Evolutionary conservation across 2,888 invertebrate genomes (phyloP).

Genomic region (Ceriagrion tenellum): DNA sequence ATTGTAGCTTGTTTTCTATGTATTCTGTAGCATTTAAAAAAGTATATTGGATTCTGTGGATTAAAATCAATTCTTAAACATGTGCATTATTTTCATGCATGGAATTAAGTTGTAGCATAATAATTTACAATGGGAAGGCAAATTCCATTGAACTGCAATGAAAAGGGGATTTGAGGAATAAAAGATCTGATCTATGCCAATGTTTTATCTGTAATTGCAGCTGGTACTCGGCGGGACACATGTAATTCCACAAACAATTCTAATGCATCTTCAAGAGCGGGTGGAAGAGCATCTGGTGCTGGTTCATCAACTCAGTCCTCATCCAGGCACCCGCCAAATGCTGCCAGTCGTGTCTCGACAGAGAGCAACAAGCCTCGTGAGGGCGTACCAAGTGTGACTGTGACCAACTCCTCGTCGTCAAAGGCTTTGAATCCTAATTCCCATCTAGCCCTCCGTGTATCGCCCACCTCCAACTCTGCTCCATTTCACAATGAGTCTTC

Average conservation of each 20-base stretch:
- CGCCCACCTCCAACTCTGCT: slow-evolving; percentile 36
- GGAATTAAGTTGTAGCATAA: too few relatives aligned
- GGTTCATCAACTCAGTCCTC: neutral
- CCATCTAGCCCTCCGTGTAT: slow-evolving; percentile 22
- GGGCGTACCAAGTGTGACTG: neutral
- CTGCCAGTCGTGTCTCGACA: neutral
- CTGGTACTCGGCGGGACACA: slow-evolving; percentile 4
- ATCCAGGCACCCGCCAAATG: neutral
- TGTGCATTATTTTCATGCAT: too few relatives aligned
- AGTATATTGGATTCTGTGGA: too few relatives aligned
- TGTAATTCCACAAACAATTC: slow-evolving; percentile 24
- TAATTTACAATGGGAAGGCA: too few relatives aligned
- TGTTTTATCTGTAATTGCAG: neutral
- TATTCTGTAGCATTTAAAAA: too few relatives aligned
- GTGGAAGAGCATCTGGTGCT: neutral
- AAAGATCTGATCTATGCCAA: neutral
- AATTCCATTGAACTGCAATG: too few relatives aligned
- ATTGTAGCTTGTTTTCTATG: too few relatives aligned
- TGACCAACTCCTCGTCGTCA: slow-evolving; percentile 1
- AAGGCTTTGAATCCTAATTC: neutral
- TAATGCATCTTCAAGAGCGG: neutral
- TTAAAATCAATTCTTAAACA: too few relatives aligned
- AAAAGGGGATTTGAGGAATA: too few relatives aligned
- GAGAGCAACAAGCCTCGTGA: slow-evolving; percentile 27
- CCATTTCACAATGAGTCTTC: slow-evolving; percentile 61